Conservation (phyloP, 1,140 invertebrate genomes). For the Acromyrmex charruanus region DNA sequence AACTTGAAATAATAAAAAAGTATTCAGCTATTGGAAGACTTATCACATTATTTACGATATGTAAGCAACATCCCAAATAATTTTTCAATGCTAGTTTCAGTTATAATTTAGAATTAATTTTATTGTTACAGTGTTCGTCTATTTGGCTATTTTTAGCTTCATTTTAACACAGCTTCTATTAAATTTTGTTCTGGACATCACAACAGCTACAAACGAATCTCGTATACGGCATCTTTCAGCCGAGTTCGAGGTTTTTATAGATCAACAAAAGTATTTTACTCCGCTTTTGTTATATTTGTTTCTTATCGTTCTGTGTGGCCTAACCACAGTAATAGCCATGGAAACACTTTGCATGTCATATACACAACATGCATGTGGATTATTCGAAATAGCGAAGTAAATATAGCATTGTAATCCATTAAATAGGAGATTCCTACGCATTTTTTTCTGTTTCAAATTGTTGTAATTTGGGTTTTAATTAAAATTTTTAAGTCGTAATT, state of each 20-base stretch:
- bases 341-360: constrained; percentile 65
- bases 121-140: constrained; percentile 10
- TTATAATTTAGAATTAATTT: background rate
- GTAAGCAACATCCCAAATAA: constrained; percentile 8
- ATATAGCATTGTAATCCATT: background rate
- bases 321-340: constrained; percentile 59
- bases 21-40: constrained; percentile 32
- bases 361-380: constrained; percentile 37
- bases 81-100: background rate
- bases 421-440: too few relatives aligned
- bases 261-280: constrained; percentile 61
- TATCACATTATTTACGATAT: background rate
- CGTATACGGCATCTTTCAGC: background rate
- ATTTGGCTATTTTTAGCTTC: background rate
- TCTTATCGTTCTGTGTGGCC: background rate
- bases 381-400: constrained; percentile 68
- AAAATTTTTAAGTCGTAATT: too few relatives aligned
- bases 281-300: background rate
- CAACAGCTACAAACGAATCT: constrained; percentile 7
- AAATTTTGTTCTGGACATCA: background rate
- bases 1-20: constrained; percentile 51
- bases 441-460: too few relatives aligned
- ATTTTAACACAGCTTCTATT: background rate
- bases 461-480: too few relatives aligned
- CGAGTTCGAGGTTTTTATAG: background rate